These are phyloP conservation scores for Maniola jurtina DNA, from an alignment of 1,140 invertebrate genomes.

Conservation along the genomic window DNA sequence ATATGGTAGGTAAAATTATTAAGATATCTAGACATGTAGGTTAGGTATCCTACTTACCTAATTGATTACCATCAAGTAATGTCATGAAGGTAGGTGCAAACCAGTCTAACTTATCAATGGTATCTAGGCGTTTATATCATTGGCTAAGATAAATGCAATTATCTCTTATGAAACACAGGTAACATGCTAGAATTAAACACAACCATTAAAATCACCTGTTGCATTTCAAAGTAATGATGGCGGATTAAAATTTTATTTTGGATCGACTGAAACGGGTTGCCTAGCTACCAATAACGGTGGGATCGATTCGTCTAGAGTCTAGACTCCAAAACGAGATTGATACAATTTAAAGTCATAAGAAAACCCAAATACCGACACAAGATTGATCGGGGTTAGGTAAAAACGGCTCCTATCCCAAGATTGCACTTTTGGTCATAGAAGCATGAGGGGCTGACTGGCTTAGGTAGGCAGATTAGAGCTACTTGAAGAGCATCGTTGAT, in stretches of 20 bases:
- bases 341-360: not conserved
- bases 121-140: not conserved
- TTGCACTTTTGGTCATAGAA: not conserved
- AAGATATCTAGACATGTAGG: too few species aligned
- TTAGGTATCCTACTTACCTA: too few species aligned
- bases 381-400: not conserved
- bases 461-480: too few species aligned
- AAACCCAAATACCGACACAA: not conserved
- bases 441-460: too few species aligned
- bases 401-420: not conserved
- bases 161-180: not conserved
- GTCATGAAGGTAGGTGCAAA: too few species aligned
- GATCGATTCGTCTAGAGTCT: constrained; percentile 19
- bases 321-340: constrained; percentile 2
- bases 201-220: not conserved
- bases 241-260: constrained; percentile 32
- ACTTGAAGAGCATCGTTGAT: too few species aligned
- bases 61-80: too few species aligned
- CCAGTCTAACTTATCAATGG: too few species aligned
- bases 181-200: not conserved
- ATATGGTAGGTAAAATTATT: too few species aligned
- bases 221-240: constrained; percentile 5
- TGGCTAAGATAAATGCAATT: not conserved
- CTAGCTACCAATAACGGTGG: constrained; percentile 17
- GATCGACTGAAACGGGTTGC: constrained; percentile 21